A percentile compares a stretch with the other conserved stretches of the same genome.
Conservation (phyloP, 2,888 invertebrate genomes). For the Yponomeuta malinellus region DNA sequence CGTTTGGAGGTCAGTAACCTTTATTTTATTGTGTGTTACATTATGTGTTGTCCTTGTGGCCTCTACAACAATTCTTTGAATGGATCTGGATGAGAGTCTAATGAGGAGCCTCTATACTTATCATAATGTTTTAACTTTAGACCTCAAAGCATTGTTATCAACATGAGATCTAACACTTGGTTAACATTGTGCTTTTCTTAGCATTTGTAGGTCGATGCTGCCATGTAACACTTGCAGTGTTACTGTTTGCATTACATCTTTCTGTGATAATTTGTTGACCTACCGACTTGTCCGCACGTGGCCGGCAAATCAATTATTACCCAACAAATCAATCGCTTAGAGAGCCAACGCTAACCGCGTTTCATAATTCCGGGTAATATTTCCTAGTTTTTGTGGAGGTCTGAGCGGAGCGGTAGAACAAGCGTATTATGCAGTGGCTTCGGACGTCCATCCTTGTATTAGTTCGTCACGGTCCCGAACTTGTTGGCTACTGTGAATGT, state of each 20-base stretch:
- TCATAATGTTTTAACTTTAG: no score
- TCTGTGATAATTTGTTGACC: no score
- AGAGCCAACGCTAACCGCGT: background rate
- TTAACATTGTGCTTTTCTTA: no score
- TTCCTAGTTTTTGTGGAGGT: background rate
- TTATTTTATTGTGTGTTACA: background rate
- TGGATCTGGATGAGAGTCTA: no score
- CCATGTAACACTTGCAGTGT: no score
- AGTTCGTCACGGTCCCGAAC: background rate
- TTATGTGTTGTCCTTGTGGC: background rate
- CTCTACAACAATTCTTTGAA: no score
- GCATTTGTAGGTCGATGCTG: no score
- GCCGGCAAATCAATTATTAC: background rate
- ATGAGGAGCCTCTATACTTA: no score
- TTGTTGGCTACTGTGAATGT: background rate
- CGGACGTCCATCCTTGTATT: background rate
- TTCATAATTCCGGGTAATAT: background rate
- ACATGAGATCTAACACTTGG: no score
- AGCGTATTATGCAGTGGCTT: background rate
- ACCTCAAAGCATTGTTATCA: no score
- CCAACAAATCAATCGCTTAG: background rate
- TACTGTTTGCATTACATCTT: no score
- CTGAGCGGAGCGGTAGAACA: background rate
- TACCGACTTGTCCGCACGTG: background rate
- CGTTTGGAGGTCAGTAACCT: background rate